These are phyloP conservation scores for Notospermus geniculatus DNA, from an alignment of 1,140 invertebrate species.

Conservation along the genomic window DNA sequence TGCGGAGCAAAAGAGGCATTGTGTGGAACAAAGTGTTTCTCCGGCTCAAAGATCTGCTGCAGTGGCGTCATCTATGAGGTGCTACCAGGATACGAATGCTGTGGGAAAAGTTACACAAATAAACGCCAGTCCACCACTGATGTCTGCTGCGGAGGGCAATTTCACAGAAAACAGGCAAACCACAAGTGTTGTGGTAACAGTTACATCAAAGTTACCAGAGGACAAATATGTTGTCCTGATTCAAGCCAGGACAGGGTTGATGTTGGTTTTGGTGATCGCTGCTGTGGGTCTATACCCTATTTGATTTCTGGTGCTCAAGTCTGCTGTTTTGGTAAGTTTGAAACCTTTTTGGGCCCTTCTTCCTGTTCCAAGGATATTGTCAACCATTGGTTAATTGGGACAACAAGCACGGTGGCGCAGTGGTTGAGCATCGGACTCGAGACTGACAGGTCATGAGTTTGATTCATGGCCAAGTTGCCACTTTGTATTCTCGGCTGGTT, in stretches of 20 bases:
- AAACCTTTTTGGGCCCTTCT: too few relatives aligned
- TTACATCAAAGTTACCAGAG: conserved; percentile 40
- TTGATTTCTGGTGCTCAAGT: conserved; percentile 40
- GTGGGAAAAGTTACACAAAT: conserved; percentile 37
- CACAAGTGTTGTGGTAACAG: conserved; percentile 48
- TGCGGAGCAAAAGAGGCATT: conserved; percentile 44
- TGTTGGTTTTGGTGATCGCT: conserved; percentile 44
- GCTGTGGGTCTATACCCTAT: conserved; percentile 47
- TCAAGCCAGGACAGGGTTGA: conserved; percentile 42
- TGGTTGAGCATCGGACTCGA: too few relatives aligned
- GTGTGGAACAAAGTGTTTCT: conserved; percentile 48
- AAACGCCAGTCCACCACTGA: conserved; percentile 26
- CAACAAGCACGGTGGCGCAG: too few relatives aligned
- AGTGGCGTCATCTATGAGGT: conserved; percentile 39
- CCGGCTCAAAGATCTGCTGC: conserved; percentile 52
- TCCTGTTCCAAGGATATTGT: too few relatives aligned
- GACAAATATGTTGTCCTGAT: conserved; percentile 46
- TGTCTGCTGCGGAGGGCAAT: conserved; percentile 48
- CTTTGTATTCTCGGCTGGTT: too few relatives aligned
- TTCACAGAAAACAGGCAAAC: conserved; percentile 31
- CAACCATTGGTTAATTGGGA: too few relatives aligned
- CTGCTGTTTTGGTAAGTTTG: conserved; percentile 47
- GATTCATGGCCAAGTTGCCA: too few relatives aligned
- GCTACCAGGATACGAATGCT: conserved; percentile 39
- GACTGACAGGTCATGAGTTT: too few relatives aligned